phyloP scores from a whole-genome alignment of 2,888 invertebrate genomes.

The Lottia gigantea region DNA sequence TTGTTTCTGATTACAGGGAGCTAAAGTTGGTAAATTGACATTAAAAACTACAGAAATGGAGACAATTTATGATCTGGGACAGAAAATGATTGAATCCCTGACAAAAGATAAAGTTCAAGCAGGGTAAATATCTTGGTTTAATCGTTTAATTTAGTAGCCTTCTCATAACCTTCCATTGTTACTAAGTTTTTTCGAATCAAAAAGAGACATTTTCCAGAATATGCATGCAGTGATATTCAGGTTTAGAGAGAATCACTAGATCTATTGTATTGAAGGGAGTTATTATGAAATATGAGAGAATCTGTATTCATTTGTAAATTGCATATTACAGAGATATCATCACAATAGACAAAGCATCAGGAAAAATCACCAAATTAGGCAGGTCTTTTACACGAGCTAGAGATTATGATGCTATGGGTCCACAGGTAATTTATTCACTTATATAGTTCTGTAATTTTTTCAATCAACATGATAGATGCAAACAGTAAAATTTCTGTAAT shows the following conservation, averaged over 20 bases:
- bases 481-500: too few relatives aligned
- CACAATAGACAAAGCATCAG: conserved; percentile 98
- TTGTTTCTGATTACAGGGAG: conserved; percentile 71
- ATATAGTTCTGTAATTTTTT: too few relatives aligned
- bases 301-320: too few relatives aligned
- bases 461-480: too few relatives aligned
- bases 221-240: too few relatives aligned
- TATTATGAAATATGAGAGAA: too few relatives aligned
- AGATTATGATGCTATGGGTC: conserved; percentile 97
- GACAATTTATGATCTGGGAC: conserved; percentile 97
- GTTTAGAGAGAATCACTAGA: too few relatives aligned
- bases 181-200: too few relatives aligned
- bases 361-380: conserved; percentile 89
- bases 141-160: too few relatives aligned
- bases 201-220: too few relatives aligned
- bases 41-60: conserved; percentile 99
- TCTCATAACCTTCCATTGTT: too few relatives aligned
- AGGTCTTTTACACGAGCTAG: conserved; percentile 95
- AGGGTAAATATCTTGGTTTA: conserved; percentile 65
- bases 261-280: too few relatives aligned
- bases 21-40: conserved; percentile 91
- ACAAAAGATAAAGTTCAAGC: conserved; percentile 89
- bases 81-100: conserved; percentile 96
- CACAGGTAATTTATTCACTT: conserved; percentile 69
- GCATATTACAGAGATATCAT: conserved; percentile 82